phyloP scores from a whole-genome alignment of 1,140 invertebrate species.

The Phortica variegata region DNA sequence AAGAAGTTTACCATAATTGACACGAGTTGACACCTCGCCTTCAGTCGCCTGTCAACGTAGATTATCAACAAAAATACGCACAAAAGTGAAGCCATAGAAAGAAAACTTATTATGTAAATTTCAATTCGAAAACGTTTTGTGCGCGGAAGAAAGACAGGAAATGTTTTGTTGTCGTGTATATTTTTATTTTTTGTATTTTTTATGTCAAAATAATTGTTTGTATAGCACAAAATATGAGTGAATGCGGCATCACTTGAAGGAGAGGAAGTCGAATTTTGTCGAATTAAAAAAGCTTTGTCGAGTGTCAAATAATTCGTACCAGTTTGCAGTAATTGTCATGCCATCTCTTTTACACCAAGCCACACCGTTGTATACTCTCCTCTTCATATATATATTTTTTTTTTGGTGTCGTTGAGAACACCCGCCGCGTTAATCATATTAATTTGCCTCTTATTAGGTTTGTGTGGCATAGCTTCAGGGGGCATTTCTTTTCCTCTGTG shows the following conservation, averaged over 20 bases:
- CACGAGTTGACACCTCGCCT: constrained; percentile 12
- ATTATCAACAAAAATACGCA: neutral
- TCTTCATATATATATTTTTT: no score
- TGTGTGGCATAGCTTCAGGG: neutral
- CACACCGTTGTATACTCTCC: neutral
- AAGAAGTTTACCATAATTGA: constrained; percentile 12
- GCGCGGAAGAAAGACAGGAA: neutral
- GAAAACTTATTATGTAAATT: constrained; percentile 3
- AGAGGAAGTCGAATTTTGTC: neutral
- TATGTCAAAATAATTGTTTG: constrained; percentile 4
- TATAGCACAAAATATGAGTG: neutral
- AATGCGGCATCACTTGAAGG: neutral
- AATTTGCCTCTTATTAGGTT: constrained; percentile 16
- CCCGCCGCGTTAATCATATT: constrained; percentile 23
- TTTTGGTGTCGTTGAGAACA: constrained; percentile 1
- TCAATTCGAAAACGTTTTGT: constrained; percentile 2
- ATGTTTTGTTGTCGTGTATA: no score
- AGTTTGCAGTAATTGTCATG: neutral
- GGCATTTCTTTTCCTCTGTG: neutral
- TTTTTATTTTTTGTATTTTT: no score
- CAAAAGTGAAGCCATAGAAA: neutral
- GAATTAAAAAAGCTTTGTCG: neutral
- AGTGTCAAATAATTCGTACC: neutral
- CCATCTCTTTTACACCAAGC: neutral
- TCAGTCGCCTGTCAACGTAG: neutral